Evolutionary conservation across 2,113 vertebrate species (phyloP), one percentile per base, ranked within the genome.

Genomic region (Ptychochromis oligacanthus): DNA sequence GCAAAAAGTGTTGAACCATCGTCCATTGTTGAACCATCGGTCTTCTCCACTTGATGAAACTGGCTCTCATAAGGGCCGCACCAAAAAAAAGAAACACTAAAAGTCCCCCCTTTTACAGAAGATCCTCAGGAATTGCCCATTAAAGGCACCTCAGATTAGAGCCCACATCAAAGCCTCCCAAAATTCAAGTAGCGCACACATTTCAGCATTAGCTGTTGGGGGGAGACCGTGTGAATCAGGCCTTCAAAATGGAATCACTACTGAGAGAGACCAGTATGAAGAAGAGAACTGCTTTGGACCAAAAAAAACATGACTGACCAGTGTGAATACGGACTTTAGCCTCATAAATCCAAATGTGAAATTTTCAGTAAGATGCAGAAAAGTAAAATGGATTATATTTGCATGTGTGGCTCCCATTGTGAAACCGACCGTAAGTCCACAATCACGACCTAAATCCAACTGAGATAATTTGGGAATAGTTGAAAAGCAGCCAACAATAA

Each of bases 11-110:
- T 0, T 0, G 9, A 65, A 43, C 5, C 62, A 17, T 5, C 36
- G 0, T n/a, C 7, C 40, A 31, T 31, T 65, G n/a, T 0, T 0
- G 9, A 65, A 43, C 5, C 62, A 17, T 9, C 36, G 24, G 62
- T 65, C 62, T 24, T 3, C 15, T 65, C 14, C 62, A 43, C 8
- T 65, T 26, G 62, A 65, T 65, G 38, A 65, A 65, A 65, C 6
- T 46, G 1, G 1, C 38, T 65, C 22, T 65, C 62, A 18, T 67
- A 38, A 43, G 43, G 38, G 62, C 43, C 62, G 43, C 43, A 46
- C 62, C 62, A 17, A 26, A 46, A 43, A n/a, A 26, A 26, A 6
- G 38, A 67, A 67, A 67, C 43, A 26, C 38, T 26, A 0, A 22
- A 67, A 46, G 43, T 46, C 43, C 38, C 14, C 62, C 9, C 28